Conservation (phyloP, 2,888 invertebrate genomes). For the Eucera pruinosa region DNA sequence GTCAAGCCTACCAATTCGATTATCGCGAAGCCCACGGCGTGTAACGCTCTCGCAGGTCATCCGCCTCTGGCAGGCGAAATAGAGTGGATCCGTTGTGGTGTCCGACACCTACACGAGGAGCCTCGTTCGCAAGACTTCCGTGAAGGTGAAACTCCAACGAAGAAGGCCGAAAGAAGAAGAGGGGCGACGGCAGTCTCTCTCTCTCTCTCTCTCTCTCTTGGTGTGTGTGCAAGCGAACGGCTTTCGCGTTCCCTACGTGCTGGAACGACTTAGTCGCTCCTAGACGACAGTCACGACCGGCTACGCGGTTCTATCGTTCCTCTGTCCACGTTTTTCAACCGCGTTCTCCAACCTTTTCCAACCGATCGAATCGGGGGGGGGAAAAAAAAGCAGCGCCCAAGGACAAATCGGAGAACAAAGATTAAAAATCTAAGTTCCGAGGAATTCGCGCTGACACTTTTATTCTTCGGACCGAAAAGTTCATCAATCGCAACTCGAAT, state of each 20-base stretch:
- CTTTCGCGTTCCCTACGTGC: constrained; percentile 64
- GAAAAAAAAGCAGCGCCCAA: background rate
- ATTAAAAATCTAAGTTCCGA: no score
- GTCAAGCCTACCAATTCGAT: constrained; percentile 39
- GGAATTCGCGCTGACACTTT: no score
- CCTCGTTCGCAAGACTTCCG: constrained; percentile 58
- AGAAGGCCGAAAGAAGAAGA: constrained; percentile 59
- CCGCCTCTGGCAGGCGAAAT: constrained; percentile 46
- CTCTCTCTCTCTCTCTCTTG: background rate
- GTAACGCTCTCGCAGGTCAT: constrained; percentile 50
- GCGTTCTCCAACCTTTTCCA: background rate
- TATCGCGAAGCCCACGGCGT: constrained; percentile 51
- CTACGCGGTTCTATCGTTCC: no score
- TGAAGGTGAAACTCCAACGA: constrained; percentile 70
- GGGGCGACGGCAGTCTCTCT: constrained; percentile 27
- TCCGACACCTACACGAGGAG: constrained; percentile 44
- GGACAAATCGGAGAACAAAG: background rate
- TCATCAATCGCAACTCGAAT: no score
- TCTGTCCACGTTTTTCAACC: background rate
- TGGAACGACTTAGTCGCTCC: constrained; percentile 63
- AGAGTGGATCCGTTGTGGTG: constrained; percentile 52
- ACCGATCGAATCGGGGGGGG: background rate
- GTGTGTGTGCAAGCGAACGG: constrained; percentile 26
- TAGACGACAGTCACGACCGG: constrained; percentile 67
- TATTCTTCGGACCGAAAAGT: no score